These are phyloP conservation scores for Corydoras maculifer DNA, from an alignment of 2,113 vertebrate genomes.

Conservation along the genomic window DNA sequence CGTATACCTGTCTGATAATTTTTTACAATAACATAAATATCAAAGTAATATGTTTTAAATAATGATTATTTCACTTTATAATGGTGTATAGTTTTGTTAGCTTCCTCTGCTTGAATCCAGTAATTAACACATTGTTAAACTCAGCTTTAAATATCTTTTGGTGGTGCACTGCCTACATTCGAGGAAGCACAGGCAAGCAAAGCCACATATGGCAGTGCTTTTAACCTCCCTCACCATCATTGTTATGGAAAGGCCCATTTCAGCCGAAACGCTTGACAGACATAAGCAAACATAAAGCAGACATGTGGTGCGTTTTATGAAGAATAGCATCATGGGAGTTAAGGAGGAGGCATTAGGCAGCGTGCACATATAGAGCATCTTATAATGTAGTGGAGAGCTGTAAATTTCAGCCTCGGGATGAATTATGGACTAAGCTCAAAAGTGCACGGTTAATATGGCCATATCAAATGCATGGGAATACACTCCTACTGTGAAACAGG, in stretches of 20 bases:
- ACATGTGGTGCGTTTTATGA: conserved; percentile 55
- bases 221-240: conserved; percentile 6
- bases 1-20: too few relatives aligned
- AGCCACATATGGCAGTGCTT: conserved; percentile 19
- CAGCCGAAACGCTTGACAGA: conserved; percentile 23
- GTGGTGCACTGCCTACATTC: neutral
- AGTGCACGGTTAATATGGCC: conserved; percentile 57
- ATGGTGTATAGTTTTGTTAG: too few relatives aligned
- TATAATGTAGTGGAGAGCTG: conserved; percentile 48
- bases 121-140: conserved; percentile 16
- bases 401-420: conserved; percentile 52
- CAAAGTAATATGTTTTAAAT: too few relatives aligned
- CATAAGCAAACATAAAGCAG: conserved; percentile 37
- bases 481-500: conserved; percentile 70
- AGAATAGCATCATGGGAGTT: conserved; percentile 46
- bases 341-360: conserved; percentile 43
- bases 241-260: conserved; percentile 31
- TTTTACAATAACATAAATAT: too few relatives aligned
- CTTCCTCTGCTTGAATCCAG: too few relatives aligned
- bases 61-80: too few relatives aligned
- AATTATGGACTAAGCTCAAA: conserved; percentile 56
- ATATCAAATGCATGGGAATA: conserved; percentile 65
- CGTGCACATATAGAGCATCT: conserved; percentile 49
- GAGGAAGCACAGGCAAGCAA: conserved; percentile 8
- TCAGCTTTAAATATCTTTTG: neutral